Conservation (phyloP, 1,140 invertebrate genomes). For the Zaprionus kolodkinae region DNA sequence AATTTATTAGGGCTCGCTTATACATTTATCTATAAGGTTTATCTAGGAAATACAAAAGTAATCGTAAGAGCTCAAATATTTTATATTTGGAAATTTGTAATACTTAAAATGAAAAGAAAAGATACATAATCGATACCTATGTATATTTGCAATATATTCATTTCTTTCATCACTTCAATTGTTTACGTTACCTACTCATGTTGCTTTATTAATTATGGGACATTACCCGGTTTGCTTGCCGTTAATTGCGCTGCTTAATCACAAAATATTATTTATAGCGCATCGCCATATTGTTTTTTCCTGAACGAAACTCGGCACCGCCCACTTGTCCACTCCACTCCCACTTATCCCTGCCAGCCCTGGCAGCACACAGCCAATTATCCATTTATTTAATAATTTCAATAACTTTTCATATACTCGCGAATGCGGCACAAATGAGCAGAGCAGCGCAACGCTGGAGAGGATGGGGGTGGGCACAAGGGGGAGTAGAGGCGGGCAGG, state of each 20-base stretch:
- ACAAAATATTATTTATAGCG: constrained; percentile 59
- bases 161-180: not conserved
- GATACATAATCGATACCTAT: too few relatives aligned
- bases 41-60: too few relatives aligned
- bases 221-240: constrained; percentile 2
- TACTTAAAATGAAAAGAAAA: too few relatives aligned
- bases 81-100: too few relatives aligned
- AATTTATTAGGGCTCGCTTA: too few relatives aligned
- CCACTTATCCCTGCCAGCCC: not conserved
- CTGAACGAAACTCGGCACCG: constrained; percentile 34
- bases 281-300: constrained; percentile 62
- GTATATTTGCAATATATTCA: not conserved
- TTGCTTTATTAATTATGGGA: constrained; percentile 55
- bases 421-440: constrained; percentile 32
- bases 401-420: constrained; percentile 80
- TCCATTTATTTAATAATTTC: constrained; percentile 80
- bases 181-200: not conserved
- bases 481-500: not conserved
- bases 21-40: too few relatives aligned
- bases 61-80: too few relatives aligned
- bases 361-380: constrained; percentile 60
- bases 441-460: not conserved
- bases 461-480: not conserved
- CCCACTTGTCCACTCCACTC: constrained; percentile 34
- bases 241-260: constrained; percentile 37